Conservation (phyloP, 1,140 invertebrate species). For the Drosophila setifemur region DNA sequence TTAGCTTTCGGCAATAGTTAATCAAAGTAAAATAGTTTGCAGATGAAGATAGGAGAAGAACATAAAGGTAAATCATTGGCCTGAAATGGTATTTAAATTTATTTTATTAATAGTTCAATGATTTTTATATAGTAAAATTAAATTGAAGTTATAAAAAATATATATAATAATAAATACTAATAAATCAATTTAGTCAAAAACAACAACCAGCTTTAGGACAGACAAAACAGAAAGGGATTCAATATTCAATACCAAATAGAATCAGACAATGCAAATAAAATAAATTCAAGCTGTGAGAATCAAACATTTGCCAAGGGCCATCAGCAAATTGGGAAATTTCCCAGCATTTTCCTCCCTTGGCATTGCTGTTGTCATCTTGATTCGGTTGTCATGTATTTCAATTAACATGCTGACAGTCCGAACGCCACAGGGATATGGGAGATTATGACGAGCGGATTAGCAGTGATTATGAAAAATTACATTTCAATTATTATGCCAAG, state of each 20-base stretch:
- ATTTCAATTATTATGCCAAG: conserved; percentile 46
- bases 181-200: no score
- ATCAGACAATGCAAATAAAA: conserved; percentile 4
- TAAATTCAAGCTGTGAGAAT: not conserved
- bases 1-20: no score
- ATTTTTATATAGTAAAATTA: no score
- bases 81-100: no score
- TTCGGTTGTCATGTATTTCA: conserved; percentile 20
- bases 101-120: no score
- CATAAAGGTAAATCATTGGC: no score
- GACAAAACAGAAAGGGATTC: not conserved
- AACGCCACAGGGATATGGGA: not conserved
- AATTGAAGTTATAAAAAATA: no score
- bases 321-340: conserved; percentile 5
- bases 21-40: no score
- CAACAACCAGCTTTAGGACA: no score
- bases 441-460: conserved; percentile 33
- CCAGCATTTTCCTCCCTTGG: conserved; percentile 8
- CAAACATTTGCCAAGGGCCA: conserved; percentile 7
- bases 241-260: not conserved
- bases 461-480: conserved; percentile 60
- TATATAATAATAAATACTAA: no score
- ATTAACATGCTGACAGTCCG: conserved; percentile 16
- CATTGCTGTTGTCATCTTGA: not conserved
- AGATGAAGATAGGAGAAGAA: no score